Conservation (phyloP, 2,888 invertebrate genomes). For the Mermis nigrescens region DNA sequence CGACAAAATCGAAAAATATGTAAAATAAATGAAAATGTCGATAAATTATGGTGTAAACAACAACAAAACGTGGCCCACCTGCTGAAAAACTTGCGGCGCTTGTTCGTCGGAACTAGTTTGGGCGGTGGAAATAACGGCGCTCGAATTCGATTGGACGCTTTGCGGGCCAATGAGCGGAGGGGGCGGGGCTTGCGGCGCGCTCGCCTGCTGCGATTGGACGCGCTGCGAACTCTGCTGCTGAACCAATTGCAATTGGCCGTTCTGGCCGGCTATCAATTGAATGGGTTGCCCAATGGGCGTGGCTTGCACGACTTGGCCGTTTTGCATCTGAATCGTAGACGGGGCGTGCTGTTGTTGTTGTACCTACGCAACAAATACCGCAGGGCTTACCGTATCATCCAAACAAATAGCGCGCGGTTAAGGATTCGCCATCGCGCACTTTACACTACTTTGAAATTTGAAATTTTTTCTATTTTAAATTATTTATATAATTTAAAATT, state of each 20-base stretch:
- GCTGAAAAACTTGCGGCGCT: conserved; percentile 6
- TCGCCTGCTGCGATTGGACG: not conserved
- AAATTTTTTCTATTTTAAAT: no score
- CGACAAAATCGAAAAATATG: not conserved
- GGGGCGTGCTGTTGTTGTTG: not conserved
- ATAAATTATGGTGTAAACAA: not conserved
- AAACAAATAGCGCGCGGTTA: no score
- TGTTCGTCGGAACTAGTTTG: not conserved
- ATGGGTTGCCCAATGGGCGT: not conserved
- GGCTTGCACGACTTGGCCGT: conserved; percentile 7
- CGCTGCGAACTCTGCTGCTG: not conserved
- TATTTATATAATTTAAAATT: no score
- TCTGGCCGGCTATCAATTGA: not conserved
- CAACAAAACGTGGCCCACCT: no score
- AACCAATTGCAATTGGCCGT: not conserved
- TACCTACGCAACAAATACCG: not conserved
- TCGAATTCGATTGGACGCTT: no score
- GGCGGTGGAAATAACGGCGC: not conserved
- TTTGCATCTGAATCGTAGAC: conserved; percentile 1
- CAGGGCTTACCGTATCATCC: no score
- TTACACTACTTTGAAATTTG: no score
- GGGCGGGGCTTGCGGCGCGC: not conserved
- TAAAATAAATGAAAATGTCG: not conserved
- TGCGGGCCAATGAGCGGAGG: not conserved
- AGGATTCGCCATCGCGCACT: no score